phyloP scores from a whole-genome alignment of 2,888 invertebrate species.

The Operophtera brumata region DNA sequence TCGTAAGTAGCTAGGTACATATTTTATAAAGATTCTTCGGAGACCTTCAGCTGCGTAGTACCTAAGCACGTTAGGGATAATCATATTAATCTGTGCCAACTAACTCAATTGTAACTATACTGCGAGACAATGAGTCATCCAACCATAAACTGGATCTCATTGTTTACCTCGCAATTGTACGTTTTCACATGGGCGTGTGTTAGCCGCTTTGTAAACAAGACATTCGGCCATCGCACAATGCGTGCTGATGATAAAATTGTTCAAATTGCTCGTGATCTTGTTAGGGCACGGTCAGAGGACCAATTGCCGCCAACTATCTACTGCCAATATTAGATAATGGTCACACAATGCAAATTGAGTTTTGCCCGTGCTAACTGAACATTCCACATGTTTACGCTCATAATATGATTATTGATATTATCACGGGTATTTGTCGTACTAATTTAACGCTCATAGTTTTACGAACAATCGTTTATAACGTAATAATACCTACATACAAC shows the following conservation, averaged over 20 bases:
- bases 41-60: neutral
- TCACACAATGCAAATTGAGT: slow-evolving; percentile 72
- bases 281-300: slow-evolving; percentile 53
- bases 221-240: slow-evolving; percentile 53
- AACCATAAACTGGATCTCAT: slow-evolving; percentile 21
- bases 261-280: slow-evolving; percentile 71
- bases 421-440: too few relatives aligned
- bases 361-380: slow-evolving; percentile 42
- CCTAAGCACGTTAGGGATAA: too few relatives aligned
- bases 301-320: slow-evolving; percentile 61
- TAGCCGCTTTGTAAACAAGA: slow-evolving; percentile 47
- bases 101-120: slow-evolving; percentile 12
- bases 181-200: slow-evolving; percentile 50
- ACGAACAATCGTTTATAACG: too few relatives aligned
- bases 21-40: neutral
- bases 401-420: neutral
- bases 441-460: too few relatives aligned
- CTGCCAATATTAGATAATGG: slow-evolving; percentile 76
- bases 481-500: too few relatives aligned
- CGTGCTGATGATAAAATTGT: slow-evolving; percentile 70
- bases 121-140: slow-evolving; percentile 17
- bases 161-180: slow-evolving; percentile 41
- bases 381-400: slow-evolving; percentile 40
- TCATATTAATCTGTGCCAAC: slow-evolving; percentile 17
- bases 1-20: slow-evolving; percentile 69